phyloP scores from a whole-genome alignment of 2,113 vertebrate genomes.

The Eulacestoma nigropectus region DNA sequence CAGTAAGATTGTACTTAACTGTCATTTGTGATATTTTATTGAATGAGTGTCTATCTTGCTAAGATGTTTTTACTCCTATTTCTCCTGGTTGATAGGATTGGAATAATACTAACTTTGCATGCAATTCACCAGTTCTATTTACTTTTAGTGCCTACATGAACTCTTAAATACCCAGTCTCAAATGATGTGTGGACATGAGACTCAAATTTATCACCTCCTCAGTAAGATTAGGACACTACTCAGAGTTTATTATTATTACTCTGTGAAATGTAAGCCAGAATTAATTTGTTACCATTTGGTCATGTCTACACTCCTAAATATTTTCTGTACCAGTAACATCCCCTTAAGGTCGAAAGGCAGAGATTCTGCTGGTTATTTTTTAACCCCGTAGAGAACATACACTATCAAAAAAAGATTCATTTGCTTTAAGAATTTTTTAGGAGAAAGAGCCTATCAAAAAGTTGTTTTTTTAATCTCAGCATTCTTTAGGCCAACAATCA shows the following conservation, averaged over 20 bases:
- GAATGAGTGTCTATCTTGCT: background rate
- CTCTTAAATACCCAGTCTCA: background rate
- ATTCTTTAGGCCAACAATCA: background rate
- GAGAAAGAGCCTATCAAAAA: background rate
- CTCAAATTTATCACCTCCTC: background rate
- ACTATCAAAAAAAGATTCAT: background rate
- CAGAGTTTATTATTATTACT: background rate
- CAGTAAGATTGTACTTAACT: background rate
- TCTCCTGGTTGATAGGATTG: background rate
- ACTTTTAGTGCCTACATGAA: background rate
- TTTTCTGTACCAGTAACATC: background rate
- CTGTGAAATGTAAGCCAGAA: background rate
- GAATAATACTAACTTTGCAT: background rate
- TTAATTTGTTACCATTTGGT: background rate
- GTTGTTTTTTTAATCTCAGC: background rate
- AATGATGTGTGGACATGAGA: fast-evolving
- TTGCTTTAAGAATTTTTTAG: background rate
- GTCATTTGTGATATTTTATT: background rate
- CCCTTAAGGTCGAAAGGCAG: conserved; percentile 35
- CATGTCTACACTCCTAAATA: background rate
- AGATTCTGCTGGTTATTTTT: background rate
- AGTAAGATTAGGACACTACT: background rate
- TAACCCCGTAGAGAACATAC: background rate
- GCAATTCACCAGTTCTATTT: background rate
- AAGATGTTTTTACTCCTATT: background rate